A percentile compares a stretch with the other conserved stretches of the same genome.
These are phyloP conservation scores for Patella depressa DNA, from an alignment of 2,888 invertebrate genomes.

Conservation along the genomic window DNA sequence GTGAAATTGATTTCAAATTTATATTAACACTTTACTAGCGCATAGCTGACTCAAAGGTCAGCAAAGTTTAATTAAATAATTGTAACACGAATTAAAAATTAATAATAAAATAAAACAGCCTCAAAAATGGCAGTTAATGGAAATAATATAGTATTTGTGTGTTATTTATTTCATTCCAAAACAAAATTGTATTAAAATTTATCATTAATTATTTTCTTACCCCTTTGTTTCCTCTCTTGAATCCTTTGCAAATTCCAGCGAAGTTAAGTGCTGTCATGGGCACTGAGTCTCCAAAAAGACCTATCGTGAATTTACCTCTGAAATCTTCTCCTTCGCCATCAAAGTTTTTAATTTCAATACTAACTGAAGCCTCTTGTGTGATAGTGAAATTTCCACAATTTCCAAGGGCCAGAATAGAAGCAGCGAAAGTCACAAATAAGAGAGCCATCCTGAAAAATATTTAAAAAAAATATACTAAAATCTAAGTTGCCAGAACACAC, in stretches of 20 bases:
- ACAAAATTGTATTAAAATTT: neutral
- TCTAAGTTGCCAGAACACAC: no score
- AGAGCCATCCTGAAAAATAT: conserved; percentile 30
- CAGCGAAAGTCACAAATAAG: conserved; percentile 31
- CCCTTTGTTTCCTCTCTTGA: conserved; percentile 52
- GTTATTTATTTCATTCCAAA: no score
- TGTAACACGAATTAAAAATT: no score
- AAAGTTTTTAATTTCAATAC: conserved; percentile 63
- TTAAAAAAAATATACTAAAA: neutral
- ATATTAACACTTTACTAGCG: no score
- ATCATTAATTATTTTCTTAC: neutral
- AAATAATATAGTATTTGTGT: no score
- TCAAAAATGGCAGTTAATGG: no score
- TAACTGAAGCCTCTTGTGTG: conserved; percentile 67
- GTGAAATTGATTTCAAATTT: no score
- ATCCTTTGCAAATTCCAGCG: conserved; percentile 63
- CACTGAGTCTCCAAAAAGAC: conserved; percentile 67
- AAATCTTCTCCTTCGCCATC: conserved; percentile 65
- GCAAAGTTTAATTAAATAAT: no score
- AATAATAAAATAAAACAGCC: no score
- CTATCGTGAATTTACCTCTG: conserved; percentile 63
- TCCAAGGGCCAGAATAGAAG: conserved; percentile 35
- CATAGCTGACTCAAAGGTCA: no score
- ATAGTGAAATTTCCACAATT: conserved; percentile 56
- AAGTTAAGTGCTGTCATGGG: conserved; percentile 71